phyloP scores from a whole-genome alignment of 1,140 invertebrate species.

The Chymomyza costata region DNA sequence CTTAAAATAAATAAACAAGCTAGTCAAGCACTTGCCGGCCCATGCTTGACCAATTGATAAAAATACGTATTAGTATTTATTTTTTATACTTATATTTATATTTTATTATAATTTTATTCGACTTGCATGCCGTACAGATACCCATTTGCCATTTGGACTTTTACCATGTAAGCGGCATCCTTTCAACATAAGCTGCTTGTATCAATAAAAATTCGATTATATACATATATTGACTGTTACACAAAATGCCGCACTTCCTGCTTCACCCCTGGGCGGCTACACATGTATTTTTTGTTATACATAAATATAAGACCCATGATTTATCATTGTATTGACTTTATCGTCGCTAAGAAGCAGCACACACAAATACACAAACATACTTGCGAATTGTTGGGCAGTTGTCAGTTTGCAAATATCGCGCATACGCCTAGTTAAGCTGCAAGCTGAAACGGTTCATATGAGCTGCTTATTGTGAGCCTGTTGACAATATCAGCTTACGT shows the following conservation, averaged over 20 bases:
- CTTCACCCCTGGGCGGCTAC: background rate
- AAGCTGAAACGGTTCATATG: slow-evolving; percentile 2
- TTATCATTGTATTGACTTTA: slow-evolving; percentile 69
- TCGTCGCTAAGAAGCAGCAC: slow-evolving; percentile 35
- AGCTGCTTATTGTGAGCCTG: background rate
- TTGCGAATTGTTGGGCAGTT: slow-evolving; percentile 27
- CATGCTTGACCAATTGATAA: slow-evolving; percentile 58
- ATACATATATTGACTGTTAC: slow-evolving; percentile 21
- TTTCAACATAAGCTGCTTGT: slow-evolving; percentile 70
- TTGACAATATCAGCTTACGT: slow-evolving; percentile 55
- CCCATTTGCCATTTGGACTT: slow-evolving; percentile 1
- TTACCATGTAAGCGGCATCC: slow-evolving; percentile 33
- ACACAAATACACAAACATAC: background rate
- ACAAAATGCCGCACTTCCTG: slow-evolving; percentile 16
- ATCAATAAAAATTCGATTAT: slow-evolving; percentile 74
- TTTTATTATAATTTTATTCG: background rate
- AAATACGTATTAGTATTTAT: slow-evolving; percentile 64
- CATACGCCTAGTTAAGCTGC: slow-evolving; percentile 60
- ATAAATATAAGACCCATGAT: slow-evolving; percentile 56
- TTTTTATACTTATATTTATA: slow-evolving; percentile 61
- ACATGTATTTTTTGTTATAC: slow-evolving; percentile 22
- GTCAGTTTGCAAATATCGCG: slow-evolving; percentile 25
- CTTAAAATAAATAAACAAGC: too few relatives aligned
- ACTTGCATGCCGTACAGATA: background rate
- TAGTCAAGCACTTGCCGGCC: background rate